Evolutionary conservation across 2,888 invertebrate species (phyloP), one percentile per base, ranked within the genome.

Genomic region (Ennomos quercinarius): DNA sequence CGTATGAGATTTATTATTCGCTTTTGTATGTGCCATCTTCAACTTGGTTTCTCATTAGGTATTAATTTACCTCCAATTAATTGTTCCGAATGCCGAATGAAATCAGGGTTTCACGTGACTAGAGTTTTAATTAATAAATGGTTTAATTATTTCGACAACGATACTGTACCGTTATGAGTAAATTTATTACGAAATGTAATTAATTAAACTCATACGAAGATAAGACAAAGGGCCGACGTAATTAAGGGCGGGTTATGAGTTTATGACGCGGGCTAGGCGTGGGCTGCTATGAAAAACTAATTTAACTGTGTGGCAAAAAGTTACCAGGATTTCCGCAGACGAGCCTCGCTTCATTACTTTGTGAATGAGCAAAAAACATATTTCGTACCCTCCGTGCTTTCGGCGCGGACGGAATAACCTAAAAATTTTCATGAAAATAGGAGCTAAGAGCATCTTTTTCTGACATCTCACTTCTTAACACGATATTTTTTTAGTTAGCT

Each of bases 121-220:
- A 50, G 42, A 49, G 38, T 55, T 66, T 57, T 66, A 64, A 71
- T 71, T 68, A 71, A 64, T 63, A 71, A 71, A 71, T 71, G 64
- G 57, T 60, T 66, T 67, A 61, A 68, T 70, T 65, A 68, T 64
- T 67, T 65, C 66, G 61, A 69, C 61, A 71, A 48, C 59, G 63
- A 62, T 66, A 60, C 59, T 53, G 52, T 42, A 41, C 57, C 68
- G 66, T 71, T 83, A 78, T 77, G 73, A 81, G 80, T 83, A 82
- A 67, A 88, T 89, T 86, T 87, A 89, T 87, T 85, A 85, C 72
- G 70, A 81, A 83, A 72, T 70, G 69, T 81, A 84, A 89, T 87
- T 86, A 86, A 86, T 86, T 86, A 84, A 80, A 81, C 76, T 77
- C 77, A 82, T 73, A 77, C 75, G 80, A 80, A 68, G 64, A 69